A percentile compares a stretch with the other conserved stretches of the same genome.
These are phyloP conservation scores for Rhombomys opimus DNA, from an alignment of 2,113 vertebrate species.

Conservation along the genomic window DNA sequence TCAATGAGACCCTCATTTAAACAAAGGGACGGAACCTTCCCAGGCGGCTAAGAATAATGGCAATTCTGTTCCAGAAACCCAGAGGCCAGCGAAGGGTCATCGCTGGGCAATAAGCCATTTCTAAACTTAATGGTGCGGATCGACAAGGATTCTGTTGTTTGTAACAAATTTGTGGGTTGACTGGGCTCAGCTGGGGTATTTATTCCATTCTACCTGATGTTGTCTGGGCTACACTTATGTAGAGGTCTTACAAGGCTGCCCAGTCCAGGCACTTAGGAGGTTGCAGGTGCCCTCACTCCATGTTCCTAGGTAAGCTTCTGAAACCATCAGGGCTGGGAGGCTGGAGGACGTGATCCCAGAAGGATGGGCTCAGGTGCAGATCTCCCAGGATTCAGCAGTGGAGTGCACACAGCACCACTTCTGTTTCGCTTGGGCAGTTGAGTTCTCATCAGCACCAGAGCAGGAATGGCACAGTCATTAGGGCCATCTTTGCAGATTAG, in stretches of 20 bases:
- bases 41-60: conserved; percentile 50
- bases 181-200: neutral
- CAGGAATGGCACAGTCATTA: neutral
- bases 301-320: neutral
- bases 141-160: conserved; percentile 30
- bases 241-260: neutral
- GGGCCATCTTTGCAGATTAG: neutral
- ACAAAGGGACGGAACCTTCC: conserved; percentile 37
- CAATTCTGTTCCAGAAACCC: conserved; percentile 57
- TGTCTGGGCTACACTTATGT: neutral
- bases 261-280: neutral
- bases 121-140: neutral
- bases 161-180: conserved; percentile 22
- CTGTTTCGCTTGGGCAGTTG: neutral
- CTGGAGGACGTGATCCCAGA: neutral
- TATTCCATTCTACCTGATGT: conserved; percentile 17
- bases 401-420: neutral
- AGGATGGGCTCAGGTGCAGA: neutral
- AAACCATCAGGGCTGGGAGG: neutral
- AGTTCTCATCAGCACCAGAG: neutral
- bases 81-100: neutral
- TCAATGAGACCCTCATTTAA: conserved; percentile 53
- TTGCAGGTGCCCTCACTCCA: neutral
- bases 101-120: neutral
- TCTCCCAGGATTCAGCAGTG: neutral